phyloP scores from a whole-genome alignment of 2,888 invertebrate genomes.

The Andrena dorsata region DNA sequence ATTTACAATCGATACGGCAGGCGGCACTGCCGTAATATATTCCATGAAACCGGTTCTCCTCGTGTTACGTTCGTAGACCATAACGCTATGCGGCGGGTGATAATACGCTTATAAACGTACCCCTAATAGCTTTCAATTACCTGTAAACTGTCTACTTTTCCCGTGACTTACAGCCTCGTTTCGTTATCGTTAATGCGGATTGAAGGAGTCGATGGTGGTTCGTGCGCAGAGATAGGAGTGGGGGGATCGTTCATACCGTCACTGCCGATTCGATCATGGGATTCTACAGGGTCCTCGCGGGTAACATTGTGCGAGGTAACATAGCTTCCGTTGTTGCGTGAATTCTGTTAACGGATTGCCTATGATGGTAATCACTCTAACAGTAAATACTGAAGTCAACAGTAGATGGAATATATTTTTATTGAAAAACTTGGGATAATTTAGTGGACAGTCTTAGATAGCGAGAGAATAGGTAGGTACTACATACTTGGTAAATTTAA shows the following conservation, averaged over 20 bases:
- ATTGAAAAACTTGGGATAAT: too few relatives aligned
- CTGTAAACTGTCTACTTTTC: slow-evolving; percentile 62
- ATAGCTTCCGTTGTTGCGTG: too few relatives aligned
- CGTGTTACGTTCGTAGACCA: slow-evolving; percentile 54
- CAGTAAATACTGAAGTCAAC: too few relatives aligned
- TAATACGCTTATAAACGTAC: slow-evolving; percentile 66
- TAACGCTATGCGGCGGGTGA: slow-evolving; percentile 56
- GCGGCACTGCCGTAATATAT: slow-evolving; percentile 52
- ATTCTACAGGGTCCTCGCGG: background rate
- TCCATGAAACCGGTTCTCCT: slow-evolving; percentile 63
- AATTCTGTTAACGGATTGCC: too few relatives aligned
- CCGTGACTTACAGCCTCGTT: slow-evolving; percentile 41
- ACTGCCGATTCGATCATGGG: slow-evolving; percentile 4
- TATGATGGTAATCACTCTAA: too few relatives aligned
- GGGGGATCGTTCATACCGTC: background rate
- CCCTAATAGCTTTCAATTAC: slow-evolving; percentile 67
- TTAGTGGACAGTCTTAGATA: too few relatives aligned
- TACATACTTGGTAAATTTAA: too few relatives aligned
- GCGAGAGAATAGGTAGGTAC: too few relatives aligned
- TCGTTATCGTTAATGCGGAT: slow-evolving; percentile 30
- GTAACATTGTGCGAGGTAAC: too few relatives aligned
- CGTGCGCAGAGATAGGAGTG: background rate
- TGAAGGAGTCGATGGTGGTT: slow-evolving; percentile 17
- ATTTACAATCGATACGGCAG: slow-evolving; percentile 68
- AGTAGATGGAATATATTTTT: too few relatives aligned